Base-by-base conservation (phyloP, 1,140 invertebrate species). In the Drosophila mojavensis region DNA sequence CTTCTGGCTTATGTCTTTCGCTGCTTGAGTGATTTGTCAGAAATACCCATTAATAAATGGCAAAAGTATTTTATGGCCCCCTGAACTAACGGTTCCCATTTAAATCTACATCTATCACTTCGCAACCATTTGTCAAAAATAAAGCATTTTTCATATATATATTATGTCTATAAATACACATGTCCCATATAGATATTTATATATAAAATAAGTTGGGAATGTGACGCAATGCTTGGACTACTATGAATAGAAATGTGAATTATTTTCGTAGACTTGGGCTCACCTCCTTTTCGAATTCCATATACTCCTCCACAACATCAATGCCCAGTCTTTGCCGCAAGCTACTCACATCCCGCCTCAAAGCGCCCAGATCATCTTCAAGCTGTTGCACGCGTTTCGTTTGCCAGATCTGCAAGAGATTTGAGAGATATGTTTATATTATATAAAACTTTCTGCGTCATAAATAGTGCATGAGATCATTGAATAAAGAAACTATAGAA, bases 231-330 rank as follows among this genome's bases (percentile, higher is more conserved):
- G 13, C 3, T 1, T 2, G 20, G 20, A 24, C 20, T 24, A 24
- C n/a, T 28, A 11, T 24, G 55, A 60, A 73, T 66, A 17, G 55
- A 20, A 11, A 48, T 72, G 33, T 13, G 39, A 33, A 30, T 41
- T 43, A 51, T 48, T 24, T 56, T 30, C 20, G 26, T 30, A n/a
- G 50, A 28, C 5, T 7, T 11, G 15, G 20, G 41, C 75, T 89
- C 60, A 91, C 91, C 79, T 85, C 85, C 33, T 92, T 90, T 77
- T 89, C 78, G 61, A 90, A 90, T 50, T 92, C 91, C 5, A 67
- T 74, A 7, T 89, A 24, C 10, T 92, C 90, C 10, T 92, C 90
- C 67, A 91, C 61, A 78, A 89, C 90, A 62, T 85, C 59, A 7
- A 92, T 74, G 72, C 83, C 91, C 77, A 92, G 62, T 26, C 91